A percentile compares a stretch with the other conserved stretches of the same genome.
These are phyloP conservation scores for Hydrotaea cyrtoneurina DNA, from an alignment of 2,888 invertebrate genomes.

Conservation along the genomic window DNA sequence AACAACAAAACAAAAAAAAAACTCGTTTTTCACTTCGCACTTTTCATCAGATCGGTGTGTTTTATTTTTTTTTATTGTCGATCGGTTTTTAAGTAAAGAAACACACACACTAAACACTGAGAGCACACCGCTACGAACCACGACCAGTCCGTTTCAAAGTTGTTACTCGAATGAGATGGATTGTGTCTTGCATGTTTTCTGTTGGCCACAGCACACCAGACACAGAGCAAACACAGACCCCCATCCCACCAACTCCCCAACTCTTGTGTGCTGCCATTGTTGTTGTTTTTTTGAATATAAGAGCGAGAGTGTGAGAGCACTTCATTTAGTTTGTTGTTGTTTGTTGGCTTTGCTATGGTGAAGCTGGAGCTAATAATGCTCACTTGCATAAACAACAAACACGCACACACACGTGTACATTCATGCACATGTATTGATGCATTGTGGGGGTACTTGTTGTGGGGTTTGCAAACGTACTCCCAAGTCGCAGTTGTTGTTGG, in stretches of 20 bases:
- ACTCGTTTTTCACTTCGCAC: slow-evolving; percentile 65
- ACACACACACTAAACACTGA: background rate
- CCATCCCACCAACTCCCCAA: too few relatives aligned
- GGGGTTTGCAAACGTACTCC: background rate
- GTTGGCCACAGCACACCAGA: slow-evolving; percentile 47
- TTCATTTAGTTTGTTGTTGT: slow-evolving; percentile 26
- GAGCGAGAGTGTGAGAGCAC: slow-evolving; percentile 63
- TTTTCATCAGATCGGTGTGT: slow-evolving; percentile 7
- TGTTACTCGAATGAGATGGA: slow-evolving; percentile 73
- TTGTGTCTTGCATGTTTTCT: slow-evolving; percentile 43
- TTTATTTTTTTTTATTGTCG: slow-evolving; percentile 58
- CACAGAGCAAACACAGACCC: slow-evolving; percentile 35
- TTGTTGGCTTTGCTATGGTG: slow-evolving; percentile 40
- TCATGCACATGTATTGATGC: background rate
- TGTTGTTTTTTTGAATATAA: slow-evolving; percentile 6
- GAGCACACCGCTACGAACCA: slow-evolving; percentile 60
- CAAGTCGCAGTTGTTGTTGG: background rate
- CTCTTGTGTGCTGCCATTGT: slow-evolving; percentile 27
- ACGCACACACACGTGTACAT: background rate
- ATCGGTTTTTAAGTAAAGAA: slow-evolving; percentile 27
- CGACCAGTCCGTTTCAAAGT: slow-evolving; percentile 73
- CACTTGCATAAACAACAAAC: slow-evolving; percentile 11
- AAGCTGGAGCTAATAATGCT: slow-evolving; percentile 50
- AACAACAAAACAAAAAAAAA: slow-evolving; percentile 36
- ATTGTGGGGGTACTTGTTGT: too few relatives aligned